Evolutionary conservation across 2,888 invertebrate species (phyloP), one percentile per base, ranked within the genome.

Genomic region (Mechanitis messenoides): DNA sequence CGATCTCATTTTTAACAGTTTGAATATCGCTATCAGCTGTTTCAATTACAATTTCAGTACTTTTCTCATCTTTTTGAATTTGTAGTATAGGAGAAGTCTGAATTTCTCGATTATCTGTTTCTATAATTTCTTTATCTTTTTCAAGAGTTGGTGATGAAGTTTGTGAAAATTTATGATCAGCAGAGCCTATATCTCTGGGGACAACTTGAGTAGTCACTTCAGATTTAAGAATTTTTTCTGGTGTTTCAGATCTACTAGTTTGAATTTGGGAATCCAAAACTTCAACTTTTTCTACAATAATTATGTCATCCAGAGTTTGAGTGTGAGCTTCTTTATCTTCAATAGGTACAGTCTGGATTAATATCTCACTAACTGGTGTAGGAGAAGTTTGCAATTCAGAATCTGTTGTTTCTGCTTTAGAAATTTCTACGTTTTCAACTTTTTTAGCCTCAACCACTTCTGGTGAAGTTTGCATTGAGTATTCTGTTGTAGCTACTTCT

Each of bases 261-360:
- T 89, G 90, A 35, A 84, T 82, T 72, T 87, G 85, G 50, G 80
- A 80, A 57, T 89, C 86, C 20, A 77, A 80, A 69, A 80, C 77
- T 63, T 87, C 83, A 11, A 85, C 71, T 62, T 83, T 87, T 65
- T 88, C 84, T 53, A 87, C 77, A 9, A 79, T 71, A 31, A 72
- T 75, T 0, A 79, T 73, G 68, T 80, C 80, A 65, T 82, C 84
- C 5, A 74, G 67, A 47, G 91, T 91, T 68, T 89, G 87, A 42
- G 89, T 85, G 59, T 87, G 79, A 57, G 70, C 80, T 71, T 84
- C 85, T 69, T 80, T 84, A 45, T 85, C 87, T 60, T 89, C 79
- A 2, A 84, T 75, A 6, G 92, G 92, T 12, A 91, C 87, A 3
- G 95, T 95, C 85, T 95, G 95, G 59, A 92, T 87, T 47, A 90